Evolutionary conservation across 2,797 vertebrate genomes (phyloP).

Genomic region (Pangasius macronema): DNA sequence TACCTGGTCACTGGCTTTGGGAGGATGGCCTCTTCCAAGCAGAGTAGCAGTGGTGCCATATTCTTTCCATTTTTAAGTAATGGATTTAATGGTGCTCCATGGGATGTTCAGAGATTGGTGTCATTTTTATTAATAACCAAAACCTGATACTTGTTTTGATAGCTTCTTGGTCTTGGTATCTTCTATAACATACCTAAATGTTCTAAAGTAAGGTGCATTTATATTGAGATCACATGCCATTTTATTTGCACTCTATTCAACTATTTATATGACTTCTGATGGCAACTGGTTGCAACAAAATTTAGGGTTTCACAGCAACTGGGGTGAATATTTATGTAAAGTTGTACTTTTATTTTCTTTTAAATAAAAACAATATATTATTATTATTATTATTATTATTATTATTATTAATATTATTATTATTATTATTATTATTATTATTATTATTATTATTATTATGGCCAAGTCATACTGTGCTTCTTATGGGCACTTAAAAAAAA

Average conservation of each 20-base stretch:
- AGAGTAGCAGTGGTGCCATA: background rate
- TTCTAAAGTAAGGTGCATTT: background rate
- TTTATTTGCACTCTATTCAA: background rate
- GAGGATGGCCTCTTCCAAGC: background rate
- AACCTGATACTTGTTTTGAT: background rate
- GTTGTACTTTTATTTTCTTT: background rate
- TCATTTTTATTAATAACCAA: background rate
- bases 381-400: background rate
- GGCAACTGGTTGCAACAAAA: background rate
- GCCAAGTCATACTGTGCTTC: background rate
- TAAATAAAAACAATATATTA: background rate
- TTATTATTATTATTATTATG: background rate
- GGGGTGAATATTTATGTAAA: background rate
- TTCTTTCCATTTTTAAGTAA: background rate
- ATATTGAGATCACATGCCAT: background rate
- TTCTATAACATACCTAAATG: background rate
- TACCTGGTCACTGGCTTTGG: background rate
- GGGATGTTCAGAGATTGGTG: background rate
- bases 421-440: background rate
- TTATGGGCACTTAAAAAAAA: background rate
- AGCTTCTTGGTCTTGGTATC: background rate
- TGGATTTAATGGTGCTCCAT: background rate
- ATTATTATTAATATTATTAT: background rate
- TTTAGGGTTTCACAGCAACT: background rate
- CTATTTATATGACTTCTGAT: background rate